These are phyloP conservation scores for Diarsia dahlii DNA, from an alignment of 2,888 invertebrate species.

Conservation along the genomic window DNA sequence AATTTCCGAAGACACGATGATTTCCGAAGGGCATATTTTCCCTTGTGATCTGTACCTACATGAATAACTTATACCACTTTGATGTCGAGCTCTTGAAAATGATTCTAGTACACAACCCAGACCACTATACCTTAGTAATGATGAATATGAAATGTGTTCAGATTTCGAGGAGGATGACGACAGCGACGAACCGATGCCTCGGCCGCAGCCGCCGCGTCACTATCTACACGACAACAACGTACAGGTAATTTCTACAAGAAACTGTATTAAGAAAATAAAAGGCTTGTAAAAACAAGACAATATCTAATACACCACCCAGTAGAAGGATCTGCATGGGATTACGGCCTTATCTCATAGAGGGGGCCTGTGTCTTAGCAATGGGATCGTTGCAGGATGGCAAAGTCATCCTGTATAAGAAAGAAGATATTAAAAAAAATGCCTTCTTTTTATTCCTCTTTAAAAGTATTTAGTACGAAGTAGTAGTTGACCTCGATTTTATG, in stretches of 20 bases:
- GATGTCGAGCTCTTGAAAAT: too few relatives aligned
- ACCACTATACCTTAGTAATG: neutral
- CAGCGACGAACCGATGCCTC: conserved; percentile 91
- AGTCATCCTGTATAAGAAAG: too few relatives aligned
- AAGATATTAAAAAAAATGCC: too few relatives aligned
- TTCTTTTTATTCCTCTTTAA: too few relatives aligned
- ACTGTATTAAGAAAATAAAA: too few relatives aligned
- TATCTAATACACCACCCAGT: neutral
- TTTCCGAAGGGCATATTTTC: neutral
- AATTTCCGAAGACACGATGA: neutral
- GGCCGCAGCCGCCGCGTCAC: conserved; percentile 87
- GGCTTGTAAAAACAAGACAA: too few relatives aligned
- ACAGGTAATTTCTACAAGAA: conserved; percentile 74
- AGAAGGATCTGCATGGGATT: neutral
- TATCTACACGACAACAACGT: conserved; percentile 86
- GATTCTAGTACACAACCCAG: neutral
- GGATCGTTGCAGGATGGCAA: too few relatives aligned
- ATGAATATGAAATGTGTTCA: conserved; percentile 70
- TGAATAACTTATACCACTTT: neutral
- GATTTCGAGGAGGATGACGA: conserved; percentile 94
- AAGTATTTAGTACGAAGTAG: too few relatives aligned
- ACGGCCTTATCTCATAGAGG: neutral
- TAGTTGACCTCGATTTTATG: too few relatives aligned
- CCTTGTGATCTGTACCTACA: neutral
- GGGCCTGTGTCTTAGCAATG: neutral